A percentile compares a stretch with the other conserved stretches of the same genome.
Conservation (phyloP, 2,797 vertebrate species). For the Sciurus carolinensis region DNA sequence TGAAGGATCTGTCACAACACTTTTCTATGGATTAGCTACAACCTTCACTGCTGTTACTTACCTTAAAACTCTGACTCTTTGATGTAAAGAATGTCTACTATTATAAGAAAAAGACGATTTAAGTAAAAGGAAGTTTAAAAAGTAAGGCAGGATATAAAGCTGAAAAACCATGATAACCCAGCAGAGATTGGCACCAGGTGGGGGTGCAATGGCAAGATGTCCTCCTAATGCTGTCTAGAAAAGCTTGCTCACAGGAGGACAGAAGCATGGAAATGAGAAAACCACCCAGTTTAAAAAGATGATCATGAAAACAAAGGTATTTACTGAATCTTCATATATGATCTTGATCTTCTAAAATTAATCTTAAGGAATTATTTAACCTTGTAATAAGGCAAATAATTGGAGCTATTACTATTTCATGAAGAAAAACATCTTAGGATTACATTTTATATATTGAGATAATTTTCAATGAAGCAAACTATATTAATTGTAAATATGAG, state of each 20-base stretch:
- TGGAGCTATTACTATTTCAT: conserved; percentile 50
- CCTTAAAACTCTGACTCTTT: conserved; percentile 80
- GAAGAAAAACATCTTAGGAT: neutral
- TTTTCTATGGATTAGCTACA: conserved; percentile 81
- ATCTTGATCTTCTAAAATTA: conserved; percentile 53
- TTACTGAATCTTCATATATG: conserved; percentile 70
- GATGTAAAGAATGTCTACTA: conserved; percentile 80
- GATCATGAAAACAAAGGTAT: conserved; percentile 74
- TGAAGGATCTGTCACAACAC: conserved; percentile 79
- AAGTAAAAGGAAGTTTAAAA: conserved; percentile 83
- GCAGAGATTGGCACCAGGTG: neutral
- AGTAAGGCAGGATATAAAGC: conserved; percentile 81
- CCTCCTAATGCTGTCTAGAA: neutral
- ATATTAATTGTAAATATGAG: conserved; percentile 13
- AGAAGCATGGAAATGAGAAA: conserved; percentile 66
- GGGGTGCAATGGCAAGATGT: neutral
- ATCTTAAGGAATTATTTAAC: conserved; percentile 60
- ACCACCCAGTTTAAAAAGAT: conserved; percentile 73
- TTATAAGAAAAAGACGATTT: conserved; percentile 86
- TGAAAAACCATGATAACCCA: conserved; percentile 80
- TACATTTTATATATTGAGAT: conserved; percentile 4
- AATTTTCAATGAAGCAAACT: neutral
- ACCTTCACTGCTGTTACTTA: conserved; percentile 86
- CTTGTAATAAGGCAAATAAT: neutral
- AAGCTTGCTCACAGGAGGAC: conserved; percentile 17